Evolutionary conservation across 2,888 invertebrate species (phyloP).

Genomic region (Actias luna): DNA sequence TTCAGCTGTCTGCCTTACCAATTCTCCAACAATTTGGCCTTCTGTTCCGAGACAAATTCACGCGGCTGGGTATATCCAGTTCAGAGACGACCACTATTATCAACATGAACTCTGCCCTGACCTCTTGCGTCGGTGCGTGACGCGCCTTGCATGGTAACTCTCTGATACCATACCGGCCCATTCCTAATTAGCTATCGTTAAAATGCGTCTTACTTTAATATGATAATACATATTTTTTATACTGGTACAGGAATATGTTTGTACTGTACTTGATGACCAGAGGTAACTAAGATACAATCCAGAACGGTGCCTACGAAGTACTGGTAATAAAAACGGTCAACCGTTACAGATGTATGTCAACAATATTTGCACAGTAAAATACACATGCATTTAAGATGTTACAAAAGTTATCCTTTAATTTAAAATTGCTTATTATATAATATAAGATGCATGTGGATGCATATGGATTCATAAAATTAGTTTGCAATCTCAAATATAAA

Average conservation of each 20-base stretch:
- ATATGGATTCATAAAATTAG: no score
- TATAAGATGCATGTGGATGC: no score
- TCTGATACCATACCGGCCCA: constrained; percentile 59
- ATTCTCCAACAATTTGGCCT: constrained; percentile 88
- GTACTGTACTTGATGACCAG: neutral
- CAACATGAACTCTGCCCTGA: constrained; percentile 87
- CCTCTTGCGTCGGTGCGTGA: constrained; percentile 86
- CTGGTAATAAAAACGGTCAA: no score
- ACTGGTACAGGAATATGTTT: neutral
- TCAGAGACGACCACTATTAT: constrained; percentile 87
- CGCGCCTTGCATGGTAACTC: constrained; percentile 74
- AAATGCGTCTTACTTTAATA: neutral
- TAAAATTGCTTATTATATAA: no score
- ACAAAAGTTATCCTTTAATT: no score
- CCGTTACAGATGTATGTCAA: no score
- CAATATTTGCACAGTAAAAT: no score
- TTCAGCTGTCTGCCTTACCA: constrained; percentile 85
- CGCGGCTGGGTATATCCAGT: constrained; percentile 82
- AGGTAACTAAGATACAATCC: neutral
- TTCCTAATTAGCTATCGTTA: constrained; percentile 29
- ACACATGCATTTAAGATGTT: no score
- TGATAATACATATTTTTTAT: neutral
- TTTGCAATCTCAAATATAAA: no score
- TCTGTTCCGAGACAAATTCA: constrained; percentile 85
- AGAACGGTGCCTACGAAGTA: neutral